Base-by-base conservation (phyloP, 1,140 invertebrate species). In the Caerostris darwini region DNA sequence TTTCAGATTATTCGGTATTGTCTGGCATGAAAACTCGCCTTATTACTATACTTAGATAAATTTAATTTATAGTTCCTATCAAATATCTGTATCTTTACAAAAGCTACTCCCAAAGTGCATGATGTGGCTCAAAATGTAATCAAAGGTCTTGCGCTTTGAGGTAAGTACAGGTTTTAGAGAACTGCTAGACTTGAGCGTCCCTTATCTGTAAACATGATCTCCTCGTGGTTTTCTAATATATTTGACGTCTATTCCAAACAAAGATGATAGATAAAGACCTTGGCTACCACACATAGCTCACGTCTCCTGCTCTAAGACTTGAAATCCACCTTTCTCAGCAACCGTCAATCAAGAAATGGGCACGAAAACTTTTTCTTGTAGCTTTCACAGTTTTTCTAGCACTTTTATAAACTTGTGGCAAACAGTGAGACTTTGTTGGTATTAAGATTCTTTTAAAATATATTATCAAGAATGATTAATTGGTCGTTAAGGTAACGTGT, bases 111-210 rank as follows among this genome's bases (percentile, higher is more conserved):
- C 71, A 7, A 7, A 85, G 7, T 57, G n/a, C n/a, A 85, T 19
- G 82, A 56, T 85, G 82, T 58, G n/a, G 82, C 12, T 50, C 61
- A 1, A 85, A 58, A 85, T 58, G 56, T 85, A 85, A 57, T 85
- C 82, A 85, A 58, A 71, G 67, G 17, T 53, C 87, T 90, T 90
- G 67, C 67, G 58, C 61, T 5, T 19, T 19, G 19, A 69, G 87
- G 87, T 90, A 90, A 90, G 53, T 90, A 90, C 87, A 90, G 56
- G 87, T 90, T 71, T 90, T 90, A 77, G 64, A 19, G 54, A 71
- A 54, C 71, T 58, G 58, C 87, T 56, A 57, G 87, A 57, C 64
- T 69, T 53, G 71, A 77, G 71, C 71, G 10, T n/a, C 7, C 7
- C 54, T 90, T 71, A 90, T 90, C 87, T 71, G 3, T 19, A 77